Conservation (phyloP, 2,888 invertebrate genomes). For the Tachystola acroxantha region DNA sequence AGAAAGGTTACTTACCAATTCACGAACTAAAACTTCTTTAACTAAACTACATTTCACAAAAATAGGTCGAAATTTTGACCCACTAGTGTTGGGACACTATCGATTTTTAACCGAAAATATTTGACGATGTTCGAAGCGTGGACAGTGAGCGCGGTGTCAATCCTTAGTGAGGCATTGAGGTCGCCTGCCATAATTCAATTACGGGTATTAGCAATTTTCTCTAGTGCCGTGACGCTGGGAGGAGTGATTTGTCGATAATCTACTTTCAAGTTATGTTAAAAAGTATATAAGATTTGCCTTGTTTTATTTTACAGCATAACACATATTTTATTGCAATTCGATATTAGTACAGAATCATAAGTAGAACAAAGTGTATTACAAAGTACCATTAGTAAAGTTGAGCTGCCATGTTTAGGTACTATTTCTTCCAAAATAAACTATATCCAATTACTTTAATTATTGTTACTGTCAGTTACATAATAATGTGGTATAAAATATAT, state of each 20-base stretch:
- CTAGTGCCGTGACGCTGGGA: constrained; percentile 36
- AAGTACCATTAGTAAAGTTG: too few relatives aligned
- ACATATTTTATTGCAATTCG: too few relatives aligned
- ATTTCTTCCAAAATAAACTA: too few relatives aligned
- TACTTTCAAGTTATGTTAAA: too few relatives aligned
- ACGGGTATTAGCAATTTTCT: constrained; percentile 71
- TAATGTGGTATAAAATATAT: too few relatives aligned
- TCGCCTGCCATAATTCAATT: constrained; percentile 72
- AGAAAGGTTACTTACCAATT: not conserved
- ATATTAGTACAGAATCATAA: too few relatives aligned
- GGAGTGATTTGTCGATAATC: constrained; percentile 27
- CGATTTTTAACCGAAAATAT: not conserved
- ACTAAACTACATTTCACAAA: not conserved
- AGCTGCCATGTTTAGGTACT: too few relatives aligned
- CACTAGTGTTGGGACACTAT: not conserved
- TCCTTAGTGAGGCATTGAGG: constrained; percentile 60
- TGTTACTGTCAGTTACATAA: too few relatives aligned
- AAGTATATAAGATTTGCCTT: too few relatives aligned
- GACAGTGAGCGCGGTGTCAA: constrained; percentile 29
- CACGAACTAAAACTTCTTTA: not conserved
- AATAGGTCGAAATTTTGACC: not conserved
- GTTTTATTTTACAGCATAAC: too few relatives aligned
- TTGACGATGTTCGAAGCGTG: constrained; percentile 3
- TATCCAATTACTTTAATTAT: too few relatives aligned
- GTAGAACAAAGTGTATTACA: too few relatives aligned